Conservation (phyloP, 1,140 invertebrate genomes). For the Drosophila trapezifrons region DNA sequence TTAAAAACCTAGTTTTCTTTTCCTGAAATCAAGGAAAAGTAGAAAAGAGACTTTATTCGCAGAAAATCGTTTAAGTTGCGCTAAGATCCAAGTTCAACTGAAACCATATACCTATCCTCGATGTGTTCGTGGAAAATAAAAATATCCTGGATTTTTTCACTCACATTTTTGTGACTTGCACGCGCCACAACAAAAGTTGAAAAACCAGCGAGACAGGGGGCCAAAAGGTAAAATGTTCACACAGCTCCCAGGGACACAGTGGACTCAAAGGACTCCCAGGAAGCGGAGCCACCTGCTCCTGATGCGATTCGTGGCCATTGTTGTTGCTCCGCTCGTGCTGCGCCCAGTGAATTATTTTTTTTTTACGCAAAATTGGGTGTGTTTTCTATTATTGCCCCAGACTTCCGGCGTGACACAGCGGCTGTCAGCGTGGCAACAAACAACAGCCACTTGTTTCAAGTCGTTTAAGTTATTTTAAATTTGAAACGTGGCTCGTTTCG, state of each 20-base stretch:
- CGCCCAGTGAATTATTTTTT: constrained; percentile 71
- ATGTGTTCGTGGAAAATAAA: constrained; percentile 26
- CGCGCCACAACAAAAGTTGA: constrained; percentile 53
- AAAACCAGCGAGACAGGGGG: constrained; percentile 33
- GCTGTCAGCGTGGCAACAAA: constrained; percentile 54
- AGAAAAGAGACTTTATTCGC: neutral
- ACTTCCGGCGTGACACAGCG: constrained; percentile 73
- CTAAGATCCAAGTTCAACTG: neutral
- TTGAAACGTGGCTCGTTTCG: constrained; percentile 60
- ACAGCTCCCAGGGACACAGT: constrained; percentile 2
- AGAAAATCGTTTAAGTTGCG: neutral
- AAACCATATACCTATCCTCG: constrained; percentile 16
- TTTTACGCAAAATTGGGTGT: constrained; percentile 73
- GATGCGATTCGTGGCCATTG: constrained; percentile 4
- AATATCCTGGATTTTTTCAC: constrained; percentile 29
- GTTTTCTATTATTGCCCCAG: constrained; percentile 80
- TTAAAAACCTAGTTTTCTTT: neutral
- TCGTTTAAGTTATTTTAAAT: constrained; percentile 77
- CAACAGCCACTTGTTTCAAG: constrained; percentile 67
- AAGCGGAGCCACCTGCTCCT: constrained; percentile 38
- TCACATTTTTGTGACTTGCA: constrained; percentile 39
- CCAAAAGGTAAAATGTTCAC: constrained; percentile 44
- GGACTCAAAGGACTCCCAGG: constrained; percentile 19
- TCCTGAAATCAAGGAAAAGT: no score
- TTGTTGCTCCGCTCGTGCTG: constrained; percentile 44